These are phyloP conservation scores for Tokudaia tokunoshimensis DNA, from an alignment of 2,797 vertebrate species.

Conservation along the genomic window DNA sequence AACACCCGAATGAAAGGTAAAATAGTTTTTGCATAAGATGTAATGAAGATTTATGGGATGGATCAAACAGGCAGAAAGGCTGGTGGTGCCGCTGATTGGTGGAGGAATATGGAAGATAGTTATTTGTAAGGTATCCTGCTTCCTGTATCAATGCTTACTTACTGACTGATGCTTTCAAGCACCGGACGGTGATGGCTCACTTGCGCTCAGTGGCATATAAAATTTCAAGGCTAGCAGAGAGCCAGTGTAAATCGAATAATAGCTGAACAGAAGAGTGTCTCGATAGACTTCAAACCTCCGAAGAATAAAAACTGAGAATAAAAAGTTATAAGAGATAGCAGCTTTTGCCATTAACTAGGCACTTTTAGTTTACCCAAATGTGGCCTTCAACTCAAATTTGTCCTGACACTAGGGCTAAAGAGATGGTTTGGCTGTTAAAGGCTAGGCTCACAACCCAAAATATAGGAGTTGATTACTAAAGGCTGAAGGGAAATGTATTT, in stretches of 20 bases:
- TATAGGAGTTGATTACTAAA: neutral
- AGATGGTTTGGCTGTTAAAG: neutral
- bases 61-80: neutral
- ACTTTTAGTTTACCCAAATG: neutral
- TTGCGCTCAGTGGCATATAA: neutral
- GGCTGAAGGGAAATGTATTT: neutral
- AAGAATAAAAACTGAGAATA: neutral
- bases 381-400: neutral
- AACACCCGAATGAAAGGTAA: neutral
- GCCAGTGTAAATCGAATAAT: neutral
- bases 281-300: neutral
- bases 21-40: neutral
- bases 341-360: neutral
- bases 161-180: neutral
- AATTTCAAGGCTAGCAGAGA: slow-evolving; percentile 20
- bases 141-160: neutral
- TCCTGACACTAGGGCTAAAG: neutral
- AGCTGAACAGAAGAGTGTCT: neutral
- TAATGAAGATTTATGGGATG: neutral
- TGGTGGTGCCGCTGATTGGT: too few relatives aligned
- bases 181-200: neutral
- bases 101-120: neutral
- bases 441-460: neutral
- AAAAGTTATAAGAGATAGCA: neutral
- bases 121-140: neutral